phyloP scores from a whole-genome alignment of 2,888 invertebrate species.

The Scaptomyza parva region DNA sequence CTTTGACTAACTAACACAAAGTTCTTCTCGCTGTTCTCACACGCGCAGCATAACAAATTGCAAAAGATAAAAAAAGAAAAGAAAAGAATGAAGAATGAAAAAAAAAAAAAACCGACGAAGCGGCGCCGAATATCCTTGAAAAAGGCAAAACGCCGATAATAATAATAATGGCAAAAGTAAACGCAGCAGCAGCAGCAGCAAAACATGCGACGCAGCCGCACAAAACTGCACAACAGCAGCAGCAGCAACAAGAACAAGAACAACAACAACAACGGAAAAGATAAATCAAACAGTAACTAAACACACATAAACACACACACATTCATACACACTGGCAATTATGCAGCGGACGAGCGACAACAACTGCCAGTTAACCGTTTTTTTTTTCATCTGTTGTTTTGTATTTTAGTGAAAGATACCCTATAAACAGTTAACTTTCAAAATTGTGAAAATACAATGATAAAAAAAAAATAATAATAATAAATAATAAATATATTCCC shows the following conservation, averaged over 20 bases:
- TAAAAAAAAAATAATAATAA: not conserved
- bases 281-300: constrained; percentile 81
- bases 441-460: not conserved
- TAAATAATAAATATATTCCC: too few relatives aligned
- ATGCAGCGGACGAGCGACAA: constrained; percentile 49
- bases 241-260: constrained; percentile 36
- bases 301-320: constrained; percentile 52
- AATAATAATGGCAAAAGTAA: constrained; percentile 52
- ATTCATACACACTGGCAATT: constrained; percentile 30
- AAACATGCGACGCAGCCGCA: constrained; percentile 65
- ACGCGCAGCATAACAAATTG: constrained; percentile 75
- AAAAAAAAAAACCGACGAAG: constrained; percentile 8
- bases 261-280: constrained; percentile 70
- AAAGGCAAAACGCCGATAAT: constrained; percentile 69
- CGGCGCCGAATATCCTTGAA: constrained; percentile 79
- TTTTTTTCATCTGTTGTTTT: constrained; percentile 1
- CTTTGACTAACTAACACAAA: constrained; percentile 77
- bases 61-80: not conserved
- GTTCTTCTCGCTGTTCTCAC: constrained; percentile 57
- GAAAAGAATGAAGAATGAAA: constrained; percentile 4
- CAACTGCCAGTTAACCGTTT: constrained; percentile 45
- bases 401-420: too few relatives aligned
- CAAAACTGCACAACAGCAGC: constrained; percentile 49
- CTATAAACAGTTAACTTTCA: constrained; percentile 27
- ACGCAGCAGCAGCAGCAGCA: constrained; percentile 50